Evolutionary conservation across 2,888 invertebrate genomes (phyloP).

Genomic region (Drosophila koepferae): DNA sequence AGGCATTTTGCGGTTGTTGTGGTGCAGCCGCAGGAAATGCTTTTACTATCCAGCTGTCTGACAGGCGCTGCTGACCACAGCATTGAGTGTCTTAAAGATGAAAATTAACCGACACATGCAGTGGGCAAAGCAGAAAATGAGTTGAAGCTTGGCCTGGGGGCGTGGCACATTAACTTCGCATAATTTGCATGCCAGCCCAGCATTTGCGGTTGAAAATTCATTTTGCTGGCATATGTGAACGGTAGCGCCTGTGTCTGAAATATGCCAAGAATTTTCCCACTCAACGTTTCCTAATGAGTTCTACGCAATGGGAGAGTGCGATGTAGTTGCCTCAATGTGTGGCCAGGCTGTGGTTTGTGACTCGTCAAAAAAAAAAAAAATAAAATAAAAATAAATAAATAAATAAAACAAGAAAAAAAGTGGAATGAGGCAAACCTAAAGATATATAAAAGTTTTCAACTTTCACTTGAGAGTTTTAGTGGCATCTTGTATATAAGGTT

Average conservation of each 20-base stretch:
- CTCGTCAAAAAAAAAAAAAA: slow-evolving; percentile 31
- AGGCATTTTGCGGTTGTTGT: slow-evolving; percentile 70
- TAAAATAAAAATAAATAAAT: too few relatives aligned
- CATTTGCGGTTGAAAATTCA: slow-evolving; percentile 70
- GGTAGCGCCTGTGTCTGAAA: slow-evolving; percentile 47
- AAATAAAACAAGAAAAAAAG: too few relatives aligned
- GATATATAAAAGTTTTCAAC: slow-evolving; percentile 59
- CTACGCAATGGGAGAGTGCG: slow-evolving; percentile 39
- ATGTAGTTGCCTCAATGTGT: slow-evolving; percentile 24
- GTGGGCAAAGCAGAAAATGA: slow-evolving; percentile 6
- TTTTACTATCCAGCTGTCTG: slow-evolving; percentile 48
- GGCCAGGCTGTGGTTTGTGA: slow-evolving; percentile 16
- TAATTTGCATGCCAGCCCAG: slow-evolving; percentile 72
- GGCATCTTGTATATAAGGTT: slow-evolving; percentile 33
- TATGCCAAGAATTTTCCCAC: slow-evolving; percentile 63
- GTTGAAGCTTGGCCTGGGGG: slow-evolving; percentile 10
- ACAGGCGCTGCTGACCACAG: slow-evolving; percentile 54
- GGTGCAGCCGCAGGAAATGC: slow-evolving; percentile 68
- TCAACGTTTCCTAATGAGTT: slow-evolving; percentile 70
- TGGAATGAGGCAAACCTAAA: background rate
- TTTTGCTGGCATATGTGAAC: slow-evolving; percentile 61
- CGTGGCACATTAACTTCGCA: slow-evolving; percentile 69
- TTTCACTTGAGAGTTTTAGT: slow-evolving; percentile 68
- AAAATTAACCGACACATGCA: slow-evolving; percentile 70
- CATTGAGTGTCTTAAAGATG: slow-evolving; percentile 79